Conservation (phyloP, 2,113 vertebrate species). For the Dinomys branickii region DNA sequence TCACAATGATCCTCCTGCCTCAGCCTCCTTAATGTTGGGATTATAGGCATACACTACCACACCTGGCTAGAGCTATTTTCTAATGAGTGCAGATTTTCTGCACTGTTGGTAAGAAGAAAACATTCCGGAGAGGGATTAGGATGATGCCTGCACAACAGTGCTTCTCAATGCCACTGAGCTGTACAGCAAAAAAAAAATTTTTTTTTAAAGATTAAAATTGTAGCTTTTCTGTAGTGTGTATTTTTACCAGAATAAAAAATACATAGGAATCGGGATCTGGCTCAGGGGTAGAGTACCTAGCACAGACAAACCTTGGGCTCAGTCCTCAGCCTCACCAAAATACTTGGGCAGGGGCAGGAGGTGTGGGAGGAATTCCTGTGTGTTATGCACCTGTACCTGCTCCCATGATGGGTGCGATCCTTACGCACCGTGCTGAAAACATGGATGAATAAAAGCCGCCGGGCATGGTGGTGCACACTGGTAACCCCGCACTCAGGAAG, state of each 20-base stretch:
- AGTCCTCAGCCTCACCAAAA: neutral
- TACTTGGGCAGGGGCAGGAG: neutral
- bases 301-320: neutral
- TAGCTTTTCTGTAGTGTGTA: neutral
- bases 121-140: neutral
- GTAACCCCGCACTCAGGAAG: no score
- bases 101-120: neutral
- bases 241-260: conserved; percentile 1
- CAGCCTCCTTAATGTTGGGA: neutral
- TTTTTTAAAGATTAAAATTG: neutral
- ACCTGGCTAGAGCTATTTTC: neutral
- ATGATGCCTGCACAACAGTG: neutral
- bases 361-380: no score
- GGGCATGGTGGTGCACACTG: no score
- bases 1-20: neutral
- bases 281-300: neutral
- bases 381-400: no score
- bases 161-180: neutral
- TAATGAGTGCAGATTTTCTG: neutral
- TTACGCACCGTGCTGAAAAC: no score
- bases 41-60: neutral
- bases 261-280: no score
- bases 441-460: no score
- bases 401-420: no score
- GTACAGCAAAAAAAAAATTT: neutral